Percentiles rank a stretch among this genome's conserved stretches.
phyloP scores from a whole-genome alignment of 1,140 invertebrate genomes.

The Dendrolimus kikuchii region DNA sequence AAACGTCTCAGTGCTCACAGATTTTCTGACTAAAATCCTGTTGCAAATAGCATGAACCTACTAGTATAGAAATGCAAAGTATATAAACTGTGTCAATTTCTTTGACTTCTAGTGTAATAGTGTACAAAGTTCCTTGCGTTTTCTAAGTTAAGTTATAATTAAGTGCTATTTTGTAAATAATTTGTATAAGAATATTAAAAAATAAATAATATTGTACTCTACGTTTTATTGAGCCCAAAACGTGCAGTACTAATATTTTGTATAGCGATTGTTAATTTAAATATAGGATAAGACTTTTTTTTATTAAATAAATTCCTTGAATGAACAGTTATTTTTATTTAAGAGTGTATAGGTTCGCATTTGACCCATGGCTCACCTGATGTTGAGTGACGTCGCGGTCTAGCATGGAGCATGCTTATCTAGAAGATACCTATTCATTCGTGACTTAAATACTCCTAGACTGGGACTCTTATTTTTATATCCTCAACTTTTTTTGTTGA shows the following conservation, averaged over 20 bases:
- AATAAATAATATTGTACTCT: constrained; percentile 32
- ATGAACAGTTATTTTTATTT: no score
- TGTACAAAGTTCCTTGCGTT: constrained; percentile 49
- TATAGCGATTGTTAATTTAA: constrained; percentile 13
- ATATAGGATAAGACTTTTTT: constrained; percentile 26
- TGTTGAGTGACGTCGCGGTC: no score
- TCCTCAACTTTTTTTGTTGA: no score
- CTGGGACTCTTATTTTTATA: no score
- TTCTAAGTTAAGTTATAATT: constrained; percentile 10
- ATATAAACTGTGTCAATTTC: constrained; percentile 52
- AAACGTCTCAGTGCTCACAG: constrained; percentile 69
- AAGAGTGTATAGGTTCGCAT: no score
- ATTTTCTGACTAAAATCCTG: constrained; percentile 69
- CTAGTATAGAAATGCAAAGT: constrained; percentile 50
- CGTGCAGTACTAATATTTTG: constrained; percentile 45
- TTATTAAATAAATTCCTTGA: constrained; percentile 37
- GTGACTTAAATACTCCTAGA: no score
- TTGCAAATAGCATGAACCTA: constrained; percentile 58
- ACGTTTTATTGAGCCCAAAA: constrained; percentile 68
- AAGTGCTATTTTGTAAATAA: constrained; percentile 18
- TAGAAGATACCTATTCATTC: no score
- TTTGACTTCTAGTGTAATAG: constrained; percentile 27
- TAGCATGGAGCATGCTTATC: no score
- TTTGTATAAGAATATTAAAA: constrained; percentile 4
- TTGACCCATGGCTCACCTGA: no score